These are phyloP conservation scores for Eupithecia exiguata DNA, from an alignment of 2,888 invertebrate species.

Conservation along the genomic window DNA sequence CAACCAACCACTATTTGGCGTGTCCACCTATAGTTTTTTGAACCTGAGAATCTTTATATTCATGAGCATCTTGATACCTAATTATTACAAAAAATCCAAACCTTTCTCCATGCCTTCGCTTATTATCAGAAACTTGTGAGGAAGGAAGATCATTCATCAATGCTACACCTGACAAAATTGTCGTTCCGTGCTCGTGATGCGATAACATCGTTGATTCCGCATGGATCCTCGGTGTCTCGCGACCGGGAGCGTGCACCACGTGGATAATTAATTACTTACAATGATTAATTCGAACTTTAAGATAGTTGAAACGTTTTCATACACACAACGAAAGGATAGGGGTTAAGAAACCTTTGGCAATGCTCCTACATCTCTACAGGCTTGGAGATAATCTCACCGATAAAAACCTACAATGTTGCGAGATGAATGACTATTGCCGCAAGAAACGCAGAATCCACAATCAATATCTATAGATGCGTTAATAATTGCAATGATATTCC, in stretches of 20 bases:
- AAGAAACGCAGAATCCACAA: conserved; percentile 17
- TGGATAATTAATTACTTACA: neutral
- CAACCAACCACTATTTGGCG: too few relatives aligned
- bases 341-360: conserved; percentile 4
- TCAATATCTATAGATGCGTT: conserved; percentile 19
- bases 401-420: conserved; percentile 5
- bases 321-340: neutral
- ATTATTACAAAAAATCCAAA: neutral
- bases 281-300: neutral
- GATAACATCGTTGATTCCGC: neutral
- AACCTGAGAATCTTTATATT: neutral
- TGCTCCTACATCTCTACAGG: neutral
- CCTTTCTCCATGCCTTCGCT: conserved; percentile 20
- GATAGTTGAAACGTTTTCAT: neutral
- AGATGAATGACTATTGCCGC: conserved; percentile 7
- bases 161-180: neutral
- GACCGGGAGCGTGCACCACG: neutral
- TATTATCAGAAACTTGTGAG: neutral
- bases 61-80: too few relatives aligned
- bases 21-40: too few relatives aligned
- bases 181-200: neutral
- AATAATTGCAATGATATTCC: conserved; percentile 22
- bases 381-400: neutral
- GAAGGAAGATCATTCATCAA: neutral
- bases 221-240: neutral